phyloP scores from a whole-genome alignment of 1,140 invertebrate genomes.

The Bombus ignitus region DNA sequence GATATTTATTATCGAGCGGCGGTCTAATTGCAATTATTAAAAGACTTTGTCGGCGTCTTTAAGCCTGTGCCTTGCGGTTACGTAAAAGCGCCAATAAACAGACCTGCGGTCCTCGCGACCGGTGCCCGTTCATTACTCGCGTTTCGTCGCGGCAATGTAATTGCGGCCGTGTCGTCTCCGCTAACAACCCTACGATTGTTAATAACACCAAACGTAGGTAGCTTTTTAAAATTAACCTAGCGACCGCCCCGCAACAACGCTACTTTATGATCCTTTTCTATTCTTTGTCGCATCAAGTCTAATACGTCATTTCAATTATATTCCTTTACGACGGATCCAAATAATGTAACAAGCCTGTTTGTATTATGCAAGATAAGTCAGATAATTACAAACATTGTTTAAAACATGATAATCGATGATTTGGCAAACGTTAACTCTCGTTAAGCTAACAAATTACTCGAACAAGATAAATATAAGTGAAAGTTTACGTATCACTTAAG shows the following conservation, averaged over 20 bases:
- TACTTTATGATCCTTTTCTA: not conserved
- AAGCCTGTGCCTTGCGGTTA: conserved; percentile 77
- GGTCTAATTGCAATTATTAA: conserved; percentile 80
- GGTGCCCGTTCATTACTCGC: conserved; percentile 68
- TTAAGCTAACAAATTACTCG: too few species aligned
- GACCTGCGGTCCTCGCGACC: conserved; percentile 69
- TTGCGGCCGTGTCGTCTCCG: conserved; percentile 49
- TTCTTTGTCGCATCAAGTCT: not conserved
- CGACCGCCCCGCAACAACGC: not conserved
- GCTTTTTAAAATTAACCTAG: not conserved
- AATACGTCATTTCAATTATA: too few species aligned
- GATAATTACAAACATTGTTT: too few species aligned
- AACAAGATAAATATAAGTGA: too few species aligned
- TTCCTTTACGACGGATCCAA: too few species aligned
- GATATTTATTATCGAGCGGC: conserved; percentile 78
- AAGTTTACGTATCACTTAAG: too few species aligned
- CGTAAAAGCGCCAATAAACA: conserved; percentile 78
- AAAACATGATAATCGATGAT: too few species aligned
- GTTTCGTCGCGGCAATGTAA: conserved; percentile 70
- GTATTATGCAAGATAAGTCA: too few species aligned
- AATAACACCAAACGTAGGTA: not conserved
- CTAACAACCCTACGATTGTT: conserved; percentile 19
- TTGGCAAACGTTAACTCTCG: too few species aligned
- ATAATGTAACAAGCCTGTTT: too few species aligned
- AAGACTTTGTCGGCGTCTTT: conserved; percentile 80